phyloP scores from a whole-genome alignment of 2,888 invertebrate genomes.

The Drosophila affinis region DNA sequence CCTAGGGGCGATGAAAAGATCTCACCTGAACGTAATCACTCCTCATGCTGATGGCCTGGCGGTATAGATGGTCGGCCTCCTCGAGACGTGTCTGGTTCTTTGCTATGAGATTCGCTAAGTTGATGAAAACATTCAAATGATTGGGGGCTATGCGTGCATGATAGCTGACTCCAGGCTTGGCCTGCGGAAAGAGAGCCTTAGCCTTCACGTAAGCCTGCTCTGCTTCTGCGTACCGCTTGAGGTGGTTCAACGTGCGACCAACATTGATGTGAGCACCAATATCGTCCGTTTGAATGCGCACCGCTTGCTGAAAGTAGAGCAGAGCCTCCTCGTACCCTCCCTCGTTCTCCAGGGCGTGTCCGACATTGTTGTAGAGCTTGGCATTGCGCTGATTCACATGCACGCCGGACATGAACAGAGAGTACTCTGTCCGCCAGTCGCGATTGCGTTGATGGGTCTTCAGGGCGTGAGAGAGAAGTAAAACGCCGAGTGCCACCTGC shows the following conservation, averaged over 20 bases:
- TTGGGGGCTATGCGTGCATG: constrained; percentile 98
- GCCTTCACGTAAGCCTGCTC: constrained; percentile 96
- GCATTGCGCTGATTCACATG: constrained; percentile 93
- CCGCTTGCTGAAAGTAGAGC: constrained; percentile 95
- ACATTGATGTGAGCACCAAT: constrained; percentile 99
- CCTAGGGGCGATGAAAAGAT: not conserved
- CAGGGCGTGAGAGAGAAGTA: constrained; percentile 91
- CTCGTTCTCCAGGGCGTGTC: constrained; percentile 94
- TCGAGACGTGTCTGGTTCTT: constrained; percentile 95
- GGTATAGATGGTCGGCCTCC: constrained; percentile 96
- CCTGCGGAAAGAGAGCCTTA: constrained; percentile 94
- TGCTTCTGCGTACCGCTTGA: constrained; percentile 94
- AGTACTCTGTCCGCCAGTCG: constrained; percentile 97
- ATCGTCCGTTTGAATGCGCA: constrained; percentile 96
- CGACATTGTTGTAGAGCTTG: constrained; percentile 98
- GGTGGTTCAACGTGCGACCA: constrained; percentile 96
- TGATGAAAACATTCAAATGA: constrained; percentile 97
- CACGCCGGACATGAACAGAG: constrained; percentile 96
- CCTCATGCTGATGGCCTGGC: constrained; percentile 98
- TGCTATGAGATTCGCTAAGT: constrained; percentile 96
- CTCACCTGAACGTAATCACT: constrained; percentile 91
- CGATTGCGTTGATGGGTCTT: constrained; percentile 95
- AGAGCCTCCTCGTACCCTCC: constrained; percentile 90
- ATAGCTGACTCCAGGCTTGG: constrained; percentile 96
- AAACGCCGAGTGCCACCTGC: constrained; percentile 84